Evolutionary conservation across 64 coral and sea anemone genomes (phyloP).

Genomic region (Porites australiensis): DNA sequence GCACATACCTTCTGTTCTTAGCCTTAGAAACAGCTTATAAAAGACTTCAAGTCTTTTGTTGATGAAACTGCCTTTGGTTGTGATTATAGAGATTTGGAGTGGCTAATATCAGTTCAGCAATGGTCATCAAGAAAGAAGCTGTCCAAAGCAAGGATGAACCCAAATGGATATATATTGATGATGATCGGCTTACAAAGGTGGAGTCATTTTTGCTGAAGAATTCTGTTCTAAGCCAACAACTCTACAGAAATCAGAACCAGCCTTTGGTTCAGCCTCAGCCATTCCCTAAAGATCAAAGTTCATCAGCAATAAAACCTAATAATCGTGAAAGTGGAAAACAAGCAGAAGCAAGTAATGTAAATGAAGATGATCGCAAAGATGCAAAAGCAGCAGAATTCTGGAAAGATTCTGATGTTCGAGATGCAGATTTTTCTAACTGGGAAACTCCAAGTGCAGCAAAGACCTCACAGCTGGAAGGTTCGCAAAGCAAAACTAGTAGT

Average conservation of each 20-base stretch:
- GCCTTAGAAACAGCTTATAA: too few relatives aligned
- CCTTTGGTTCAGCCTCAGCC: neutral
- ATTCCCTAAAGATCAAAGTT: neutral
- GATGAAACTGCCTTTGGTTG: neutral
- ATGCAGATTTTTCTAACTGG: constrained; percentile 15
- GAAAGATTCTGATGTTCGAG: neutral
- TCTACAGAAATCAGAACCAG: neutral
- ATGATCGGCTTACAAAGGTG: constrained; percentile 56
- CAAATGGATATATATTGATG: constrained; percentile 69
- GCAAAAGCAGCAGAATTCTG: neutral
- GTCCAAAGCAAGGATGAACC: constrained; percentile 89
- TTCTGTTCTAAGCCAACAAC: constrained; percentile 38
- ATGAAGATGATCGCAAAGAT: neutral
- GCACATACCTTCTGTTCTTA: too few relatives aligned
- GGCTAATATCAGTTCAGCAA: constrained; percentile 41
- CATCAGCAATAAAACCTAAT: neutral
- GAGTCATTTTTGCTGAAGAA: constrained; percentile 67
- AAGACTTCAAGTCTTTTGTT: neutral
- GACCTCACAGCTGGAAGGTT: neutral
- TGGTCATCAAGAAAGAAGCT: constrained; percentile 81
- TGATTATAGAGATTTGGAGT: constrained; percentile 26
- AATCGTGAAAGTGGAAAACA: neutral
- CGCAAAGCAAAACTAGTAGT: neutral
- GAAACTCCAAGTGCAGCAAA: neutral
- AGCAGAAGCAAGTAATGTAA: neutral